phyloP scores from a whole-genome alignment of 2,888 invertebrate species.

The Cylloceria caligata region DNA sequence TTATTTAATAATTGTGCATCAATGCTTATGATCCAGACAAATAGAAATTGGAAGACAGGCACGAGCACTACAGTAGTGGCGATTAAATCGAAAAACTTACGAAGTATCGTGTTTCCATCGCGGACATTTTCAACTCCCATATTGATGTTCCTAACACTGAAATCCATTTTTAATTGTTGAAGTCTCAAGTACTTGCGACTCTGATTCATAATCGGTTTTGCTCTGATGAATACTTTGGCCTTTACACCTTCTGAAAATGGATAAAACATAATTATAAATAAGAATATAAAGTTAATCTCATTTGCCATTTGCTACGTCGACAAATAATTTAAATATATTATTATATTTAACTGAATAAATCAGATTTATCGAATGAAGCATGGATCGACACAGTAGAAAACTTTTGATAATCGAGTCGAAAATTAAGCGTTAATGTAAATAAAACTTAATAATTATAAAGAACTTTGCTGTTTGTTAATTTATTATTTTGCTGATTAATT shows the following conservation, averaged over 20 bases:
- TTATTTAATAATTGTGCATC: background rate
- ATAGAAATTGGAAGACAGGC: background rate
- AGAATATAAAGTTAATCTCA: background rate
- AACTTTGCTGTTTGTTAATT: too few species aligned
- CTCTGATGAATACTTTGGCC: constrained; percentile 93
- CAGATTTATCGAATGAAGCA: background rate
- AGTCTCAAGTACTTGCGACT: constrained; percentile 90
- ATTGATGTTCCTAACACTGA: constrained; percentile 92
- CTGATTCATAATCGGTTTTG: constrained; percentile 87
- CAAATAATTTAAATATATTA: background rate
- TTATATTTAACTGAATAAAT: background rate
- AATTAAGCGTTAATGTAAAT: too few species aligned
- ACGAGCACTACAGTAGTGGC: background rate
- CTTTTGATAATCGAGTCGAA: too few species aligned
- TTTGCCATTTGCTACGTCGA: background rate
- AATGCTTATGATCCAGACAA: background rate
- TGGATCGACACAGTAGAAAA: background rate
- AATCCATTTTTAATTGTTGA: constrained; percentile 93
- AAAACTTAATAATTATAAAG: too few species aligned
- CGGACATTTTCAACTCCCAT: constrained; percentile 95
- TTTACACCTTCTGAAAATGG: constrained; percentile 90
- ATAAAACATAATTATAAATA: constrained; percentile 13
- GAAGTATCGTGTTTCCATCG: constrained; percentile 92
- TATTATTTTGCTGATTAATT: too few species aligned
- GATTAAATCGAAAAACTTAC: constrained; percentile 85